A percentile compares a stretch with the other conserved stretches of the same genome.
phyloP scores from a whole-genome alignment of 2,888 invertebrate species.

The Synanthedon andrenaeformis region DNA sequence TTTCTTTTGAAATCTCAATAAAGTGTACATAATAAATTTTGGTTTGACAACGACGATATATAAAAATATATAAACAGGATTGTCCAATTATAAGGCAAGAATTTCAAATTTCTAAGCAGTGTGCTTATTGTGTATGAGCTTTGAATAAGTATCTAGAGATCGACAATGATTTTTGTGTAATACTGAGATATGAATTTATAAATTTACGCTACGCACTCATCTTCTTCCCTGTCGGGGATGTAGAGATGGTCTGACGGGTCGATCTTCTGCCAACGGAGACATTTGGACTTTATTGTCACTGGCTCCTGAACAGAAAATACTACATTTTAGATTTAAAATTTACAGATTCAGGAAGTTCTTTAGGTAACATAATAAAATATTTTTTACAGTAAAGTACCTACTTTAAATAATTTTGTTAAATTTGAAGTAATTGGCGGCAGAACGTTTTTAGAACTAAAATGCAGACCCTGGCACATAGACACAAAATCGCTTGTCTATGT shows the following conservation, averaged over 20 bases:
- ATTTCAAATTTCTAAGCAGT: background rate
- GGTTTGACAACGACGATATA: background rate
- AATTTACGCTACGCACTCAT: constrained; percentile 23
- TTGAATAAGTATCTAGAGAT: background rate
- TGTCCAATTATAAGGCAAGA: background rate
- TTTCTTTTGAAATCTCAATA: too few relatives aligned
- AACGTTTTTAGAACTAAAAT: too few relatives aligned
- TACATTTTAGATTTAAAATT: too few relatives aligned
- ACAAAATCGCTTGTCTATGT: too few relatives aligned
- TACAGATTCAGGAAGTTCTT: too few relatives aligned
- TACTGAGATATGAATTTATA: background rate
- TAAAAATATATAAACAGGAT: background rate
- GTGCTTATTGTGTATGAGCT: background rate
- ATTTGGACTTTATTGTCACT: constrained; percentile 53
- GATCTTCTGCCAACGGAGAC: constrained; percentile 55
- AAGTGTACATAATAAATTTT: too few relatives aligned
- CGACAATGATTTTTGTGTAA: too few relatives aligned
- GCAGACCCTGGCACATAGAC: too few relatives aligned
- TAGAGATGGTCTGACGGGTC: constrained; percentile 56
- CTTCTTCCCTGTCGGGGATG: constrained; percentile 31
- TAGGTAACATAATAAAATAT: background rate
- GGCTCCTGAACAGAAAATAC: constrained; percentile 39
- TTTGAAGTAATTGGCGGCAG: too few relatives aligned
- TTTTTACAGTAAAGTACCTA: background rate
- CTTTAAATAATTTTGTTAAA: too few relatives aligned